Conservation (phyloP, 2,888 invertebrate genomes). For the Hydropsyche betteni region DNA sequence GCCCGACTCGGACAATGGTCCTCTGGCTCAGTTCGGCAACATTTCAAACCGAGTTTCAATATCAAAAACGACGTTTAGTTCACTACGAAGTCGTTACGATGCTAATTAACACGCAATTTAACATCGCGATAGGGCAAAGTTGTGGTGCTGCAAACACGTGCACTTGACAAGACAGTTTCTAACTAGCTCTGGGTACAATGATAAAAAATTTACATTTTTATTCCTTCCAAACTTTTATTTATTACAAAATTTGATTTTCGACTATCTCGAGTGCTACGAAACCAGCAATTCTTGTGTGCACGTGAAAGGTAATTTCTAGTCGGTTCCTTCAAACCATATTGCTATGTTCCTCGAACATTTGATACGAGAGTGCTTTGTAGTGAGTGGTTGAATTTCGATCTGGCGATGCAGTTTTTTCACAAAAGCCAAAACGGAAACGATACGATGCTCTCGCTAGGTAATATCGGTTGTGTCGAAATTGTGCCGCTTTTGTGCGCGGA, state of each 20-base stretch:
- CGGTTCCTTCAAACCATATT: no score
- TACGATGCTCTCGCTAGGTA: not conserved
- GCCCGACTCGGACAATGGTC: not conserved
- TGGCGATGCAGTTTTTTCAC: slow-evolving; percentile 4
- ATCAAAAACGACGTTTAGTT: no score
- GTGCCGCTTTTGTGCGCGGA: not conserved
- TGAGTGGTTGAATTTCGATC: not conserved
- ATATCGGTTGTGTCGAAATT: not conserved
- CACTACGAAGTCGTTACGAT: no score
- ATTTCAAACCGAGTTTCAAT: not conserved
- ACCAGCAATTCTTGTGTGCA: no score
- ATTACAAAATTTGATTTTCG: no score
- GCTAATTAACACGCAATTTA: no score
- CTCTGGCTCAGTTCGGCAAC: not conserved
- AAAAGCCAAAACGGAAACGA: slow-evolving; percentile 15
- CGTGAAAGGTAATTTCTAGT: no score
- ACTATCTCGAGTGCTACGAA: no score
- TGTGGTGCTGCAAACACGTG: not conserved
- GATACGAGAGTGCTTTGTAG: not conserved
- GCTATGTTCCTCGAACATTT: no score
- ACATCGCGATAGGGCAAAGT: no score
- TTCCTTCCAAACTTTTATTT: no score
- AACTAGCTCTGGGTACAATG: not conserved
- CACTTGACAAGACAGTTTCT: slow-evolving; percentile 23
- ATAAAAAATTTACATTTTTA: no score